Conservation (phyloP, 92 coral and sea anemone species). For the Epizoanthus scotinus region DNA sequence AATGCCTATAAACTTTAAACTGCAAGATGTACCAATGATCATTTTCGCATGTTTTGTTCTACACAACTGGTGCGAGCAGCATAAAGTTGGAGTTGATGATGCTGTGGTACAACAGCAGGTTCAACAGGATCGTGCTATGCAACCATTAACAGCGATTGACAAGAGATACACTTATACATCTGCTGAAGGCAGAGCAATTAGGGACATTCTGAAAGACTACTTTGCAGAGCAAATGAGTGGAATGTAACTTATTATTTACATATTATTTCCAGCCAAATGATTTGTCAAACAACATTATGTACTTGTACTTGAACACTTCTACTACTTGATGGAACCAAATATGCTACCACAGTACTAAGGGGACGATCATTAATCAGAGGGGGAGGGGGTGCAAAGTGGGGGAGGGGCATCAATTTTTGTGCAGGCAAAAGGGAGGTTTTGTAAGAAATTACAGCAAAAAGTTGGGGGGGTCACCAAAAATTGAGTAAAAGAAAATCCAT, state of each 20-base stretch:
- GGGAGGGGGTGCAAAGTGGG: no score
- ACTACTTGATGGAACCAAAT: no score
- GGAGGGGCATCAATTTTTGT: no score
- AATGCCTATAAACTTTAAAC: constrained; percentile 25
- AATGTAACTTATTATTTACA: neutral
- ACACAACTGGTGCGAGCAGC: constrained; percentile 18
- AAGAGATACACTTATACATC: constrained; percentile 44
- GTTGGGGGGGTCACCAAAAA: no score
- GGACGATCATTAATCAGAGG: no score
- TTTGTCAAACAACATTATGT: no score
- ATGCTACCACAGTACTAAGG: no score
- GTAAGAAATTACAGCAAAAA: no score
- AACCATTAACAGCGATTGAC: constrained; percentile 28
- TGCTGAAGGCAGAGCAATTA: constrained; percentile 1
- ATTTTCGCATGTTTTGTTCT: constrained; percentile 29
- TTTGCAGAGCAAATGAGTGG: constrained; percentile 15
- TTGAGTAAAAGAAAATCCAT: no score
- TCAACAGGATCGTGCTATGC: constrained; percentile 20
- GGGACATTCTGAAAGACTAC: constrained; percentile 11
- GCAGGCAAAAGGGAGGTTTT: no score
- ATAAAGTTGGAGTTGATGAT: constrained; percentile 32
- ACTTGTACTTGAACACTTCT: no score
- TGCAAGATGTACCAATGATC: constrained; percentile 28
- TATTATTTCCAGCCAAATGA: no score
- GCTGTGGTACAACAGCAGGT: constrained; percentile 26